phyloP scores from a whole-genome alignment of 1,140 invertebrate species.

The Zaprionus ornatus region DNA sequence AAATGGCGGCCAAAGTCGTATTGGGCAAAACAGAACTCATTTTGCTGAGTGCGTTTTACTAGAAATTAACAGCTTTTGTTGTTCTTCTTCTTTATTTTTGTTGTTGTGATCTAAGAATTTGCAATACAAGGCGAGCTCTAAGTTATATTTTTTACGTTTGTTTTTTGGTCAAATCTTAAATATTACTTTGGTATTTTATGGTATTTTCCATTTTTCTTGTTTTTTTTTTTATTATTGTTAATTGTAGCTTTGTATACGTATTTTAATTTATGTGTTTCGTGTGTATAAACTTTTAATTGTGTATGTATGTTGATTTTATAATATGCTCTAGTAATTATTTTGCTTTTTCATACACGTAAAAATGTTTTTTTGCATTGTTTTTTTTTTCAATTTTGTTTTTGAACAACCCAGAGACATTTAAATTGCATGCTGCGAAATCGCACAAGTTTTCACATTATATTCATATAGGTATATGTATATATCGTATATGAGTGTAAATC shows the following conservation, averaged over 20 bases:
- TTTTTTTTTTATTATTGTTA: slow-evolving; percentile 47
- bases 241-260: slow-evolving; percentile 57
- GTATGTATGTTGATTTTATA: slow-evolving; percentile 31
- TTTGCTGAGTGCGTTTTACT: not conserved
- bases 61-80: not conserved
- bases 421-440: slow-evolving; percentile 41
- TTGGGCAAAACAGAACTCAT: not conserved
- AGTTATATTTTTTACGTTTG: slow-evolving; percentile 31
- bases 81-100: not conserved
- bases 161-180: slow-evolving; percentile 67
- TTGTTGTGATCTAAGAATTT: slow-evolving; percentile 41
- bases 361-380: slow-evolving; percentile 30
- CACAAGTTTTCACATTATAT: slow-evolving; percentile 21
- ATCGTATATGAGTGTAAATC: slow-evolving; percentile 21
- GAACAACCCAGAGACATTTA: slow-evolving; percentile 54
- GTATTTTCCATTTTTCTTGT: slow-evolving; percentile 18
- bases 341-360: slow-evolving; percentile 63
- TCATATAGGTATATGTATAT: slow-evolving; percentile 2
- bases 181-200: slow-evolving; percentile 49
- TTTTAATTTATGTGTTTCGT: slow-evolving; percentile 10
- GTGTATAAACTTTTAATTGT: slow-evolving; percentile 22
- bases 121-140: slow-evolving; percentile 60
- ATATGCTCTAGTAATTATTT: slow-evolving; percentile 31
- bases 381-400: slow-evolving; percentile 16
- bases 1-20: slow-evolving; percentile 26